These are phyloP conservation scores for Panthera uncia DNA, from an alignment of 2,113 vertebrate species.

Conservation along the genomic window DNA sequence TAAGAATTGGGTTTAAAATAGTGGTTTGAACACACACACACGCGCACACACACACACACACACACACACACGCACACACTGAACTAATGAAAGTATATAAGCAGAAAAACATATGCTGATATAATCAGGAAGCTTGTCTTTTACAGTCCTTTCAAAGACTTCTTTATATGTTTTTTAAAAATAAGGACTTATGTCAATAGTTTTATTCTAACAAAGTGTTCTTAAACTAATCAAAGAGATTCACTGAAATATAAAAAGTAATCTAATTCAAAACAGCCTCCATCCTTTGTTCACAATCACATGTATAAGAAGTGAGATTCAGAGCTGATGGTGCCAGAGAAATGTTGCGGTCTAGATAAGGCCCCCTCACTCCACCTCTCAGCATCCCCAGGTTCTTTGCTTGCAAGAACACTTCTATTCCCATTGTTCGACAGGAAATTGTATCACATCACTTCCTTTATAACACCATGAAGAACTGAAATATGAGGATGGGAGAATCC, in stretches of 20 bases:
- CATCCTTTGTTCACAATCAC: not conserved
- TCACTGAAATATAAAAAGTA: conserved; percentile 9
- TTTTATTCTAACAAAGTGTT: not conserved
- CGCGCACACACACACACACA: not conserved
- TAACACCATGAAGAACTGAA: conserved; percentile 5
- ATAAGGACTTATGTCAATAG: not conserved
- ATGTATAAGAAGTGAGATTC: not conserved
- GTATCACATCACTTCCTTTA: not conserved
- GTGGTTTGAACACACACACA: not conserved
- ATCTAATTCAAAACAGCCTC: not conserved
- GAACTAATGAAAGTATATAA: not conserved
- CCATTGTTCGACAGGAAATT: not conserved
- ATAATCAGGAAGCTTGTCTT: not conserved
- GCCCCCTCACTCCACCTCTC: not conserved
- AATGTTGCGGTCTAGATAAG: not conserved
- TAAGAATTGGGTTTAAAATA: not conserved
- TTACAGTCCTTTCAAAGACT: not conserved
- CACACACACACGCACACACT: not conserved
- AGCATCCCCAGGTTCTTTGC: not conserved
- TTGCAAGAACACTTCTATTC: not conserved
- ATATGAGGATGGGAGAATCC: conserved; percentile 4
- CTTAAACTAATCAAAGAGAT: not conserved
- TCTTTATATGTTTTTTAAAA: not conserved
- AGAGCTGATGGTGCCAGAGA: not conserved
- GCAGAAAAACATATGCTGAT: not conserved